Evolutionary conservation across 1,140 invertebrate genomes (phyloP).

Genomic region (Drosophila repletoides): DNA sequence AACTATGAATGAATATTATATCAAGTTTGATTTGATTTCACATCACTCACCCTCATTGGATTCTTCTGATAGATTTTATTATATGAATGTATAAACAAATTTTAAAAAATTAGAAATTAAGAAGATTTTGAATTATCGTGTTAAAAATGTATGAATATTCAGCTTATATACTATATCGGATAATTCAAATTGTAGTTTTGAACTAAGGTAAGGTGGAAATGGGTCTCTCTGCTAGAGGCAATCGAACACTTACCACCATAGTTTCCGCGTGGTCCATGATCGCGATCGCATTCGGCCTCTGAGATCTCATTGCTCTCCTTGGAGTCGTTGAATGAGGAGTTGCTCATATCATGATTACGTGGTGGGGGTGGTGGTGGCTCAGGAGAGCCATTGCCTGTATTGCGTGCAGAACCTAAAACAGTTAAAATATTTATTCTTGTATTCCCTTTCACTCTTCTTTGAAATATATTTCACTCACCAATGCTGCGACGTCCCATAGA

Average conservation of each 20-base stretch:
- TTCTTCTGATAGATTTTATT: slow-evolving; percentile 71
- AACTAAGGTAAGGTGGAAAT: neutral
- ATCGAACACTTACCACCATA: slow-evolving; percentile 87
- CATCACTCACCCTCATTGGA: slow-evolving; percentile 82
- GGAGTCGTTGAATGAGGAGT: slow-evolving; percentile 92
- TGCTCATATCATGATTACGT: slow-evolving; percentile 88
- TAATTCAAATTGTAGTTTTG: slow-evolving; percentile 10
- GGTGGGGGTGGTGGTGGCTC: slow-evolving; percentile 92
- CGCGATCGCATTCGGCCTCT: slow-evolving; percentile 94
- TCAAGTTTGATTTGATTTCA: slow-evolving; percentile 17
- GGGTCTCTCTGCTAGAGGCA: neutral
- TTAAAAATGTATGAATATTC: slow-evolving; percentile 48
- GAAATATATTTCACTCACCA: slow-evolving; percentile 51
- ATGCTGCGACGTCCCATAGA: slow-evolving; percentile 88
- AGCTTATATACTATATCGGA: slow-evolving; percentile 30
- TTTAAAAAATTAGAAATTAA: slow-evolving; percentile 56
- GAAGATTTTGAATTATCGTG: slow-evolving; percentile 43
- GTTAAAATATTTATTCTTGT: neutral
- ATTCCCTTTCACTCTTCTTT: neutral
- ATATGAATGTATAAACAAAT: slow-evolving; percentile 39
- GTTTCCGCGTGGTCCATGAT: slow-evolving; percentile 88
- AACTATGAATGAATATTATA: slow-evolving; percentile 19
- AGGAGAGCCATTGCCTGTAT: slow-evolving; percentile 87
- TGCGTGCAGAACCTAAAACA: slow-evolving; percentile 85
- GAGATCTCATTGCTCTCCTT: slow-evolving; percentile 96